phyloP scores from a whole-genome alignment of 2,113 vertebrate genomes.

The Physeter macrocephalus region DNA sequence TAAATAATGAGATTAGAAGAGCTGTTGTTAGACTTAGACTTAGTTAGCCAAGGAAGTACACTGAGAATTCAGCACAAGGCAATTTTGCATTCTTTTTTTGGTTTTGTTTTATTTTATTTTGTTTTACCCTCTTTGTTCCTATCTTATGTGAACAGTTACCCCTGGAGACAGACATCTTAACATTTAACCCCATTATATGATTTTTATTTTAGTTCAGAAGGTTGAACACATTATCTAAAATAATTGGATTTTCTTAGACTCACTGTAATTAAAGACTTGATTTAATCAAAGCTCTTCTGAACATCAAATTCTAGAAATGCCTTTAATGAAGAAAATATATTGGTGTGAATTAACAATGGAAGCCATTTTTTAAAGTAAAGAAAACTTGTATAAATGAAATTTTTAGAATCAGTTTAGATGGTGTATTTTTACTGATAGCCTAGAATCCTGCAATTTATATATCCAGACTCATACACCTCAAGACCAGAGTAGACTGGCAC shows the following conservation, averaged over 20 bases:
- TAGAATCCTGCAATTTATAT: not conserved
- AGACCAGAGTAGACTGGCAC: not conserved
- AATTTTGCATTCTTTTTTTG: not conserved
- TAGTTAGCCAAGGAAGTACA: not conserved
- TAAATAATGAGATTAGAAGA: not conserved
- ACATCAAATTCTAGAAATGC: not conserved
- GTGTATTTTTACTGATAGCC: not conserved
- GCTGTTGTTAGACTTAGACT: not conserved
- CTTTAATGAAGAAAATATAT: not conserved
- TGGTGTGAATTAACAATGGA: not conserved
- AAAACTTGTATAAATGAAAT: not conserved
- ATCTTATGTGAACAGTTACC: not conserved
- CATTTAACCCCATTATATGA: not conserved
- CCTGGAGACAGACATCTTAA: not conserved
- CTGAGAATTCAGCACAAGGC: not conserved
- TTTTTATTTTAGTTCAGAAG: not conserved
- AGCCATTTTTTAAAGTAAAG: not conserved
- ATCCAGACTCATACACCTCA: not conserved
- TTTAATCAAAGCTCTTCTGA: not conserved
- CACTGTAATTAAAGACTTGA: not conserved
- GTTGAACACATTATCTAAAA: not conserved
- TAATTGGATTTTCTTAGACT: not conserved
- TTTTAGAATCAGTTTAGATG: not conserved
- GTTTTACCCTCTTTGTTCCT: not conserved
- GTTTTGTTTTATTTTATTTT: not conserved